Conservation (phyloP, 1,140 invertebrate genomes). For the Drosophila ironensis region DNA sequence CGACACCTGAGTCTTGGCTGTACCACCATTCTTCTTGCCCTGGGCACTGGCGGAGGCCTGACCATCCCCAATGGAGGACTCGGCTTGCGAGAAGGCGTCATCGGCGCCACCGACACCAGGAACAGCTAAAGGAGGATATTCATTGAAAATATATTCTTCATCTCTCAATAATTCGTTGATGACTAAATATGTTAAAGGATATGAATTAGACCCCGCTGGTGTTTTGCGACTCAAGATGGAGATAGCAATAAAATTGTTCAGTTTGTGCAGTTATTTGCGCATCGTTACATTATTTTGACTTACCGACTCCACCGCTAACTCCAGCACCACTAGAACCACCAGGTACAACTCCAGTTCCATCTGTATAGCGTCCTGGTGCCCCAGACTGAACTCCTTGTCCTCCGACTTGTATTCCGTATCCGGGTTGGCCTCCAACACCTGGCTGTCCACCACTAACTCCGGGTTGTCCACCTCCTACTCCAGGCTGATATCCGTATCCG, state of each 20-base stretch:
- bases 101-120: slow-evolving; percentile 72
- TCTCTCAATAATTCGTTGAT: no score
- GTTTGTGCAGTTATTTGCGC: no score
- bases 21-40: slow-evolving; percentile 87
- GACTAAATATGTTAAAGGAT: no score
- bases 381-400: slow-evolving; percentile 15
- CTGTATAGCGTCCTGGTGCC: slow-evolving; percentile 41
- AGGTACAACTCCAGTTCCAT: slow-evolving; percentile 8
- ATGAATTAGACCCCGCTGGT: no score
- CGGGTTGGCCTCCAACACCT: no score
- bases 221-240: no score
- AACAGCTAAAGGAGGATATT: neutral
- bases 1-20: slow-evolving; percentile 90
- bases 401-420: neutral
- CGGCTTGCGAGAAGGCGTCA: slow-evolving; percentile 88
- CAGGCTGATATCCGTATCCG: slow-evolving; percentile 6
- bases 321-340: neutral
- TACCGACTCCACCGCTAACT: slow-evolving; percentile 32
- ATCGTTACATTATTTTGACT: no score
- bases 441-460: no score
- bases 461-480: slow-evolving; percentile 7
- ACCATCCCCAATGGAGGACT: slow-evolving; percentile 87
- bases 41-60: slow-evolving; percentile 88
- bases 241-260: no score
- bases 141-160: neutral